Evolutionary conservation across 2,113 vertebrate species (phyloP).

Genomic region (Cebidichthys violaceus): DNA sequence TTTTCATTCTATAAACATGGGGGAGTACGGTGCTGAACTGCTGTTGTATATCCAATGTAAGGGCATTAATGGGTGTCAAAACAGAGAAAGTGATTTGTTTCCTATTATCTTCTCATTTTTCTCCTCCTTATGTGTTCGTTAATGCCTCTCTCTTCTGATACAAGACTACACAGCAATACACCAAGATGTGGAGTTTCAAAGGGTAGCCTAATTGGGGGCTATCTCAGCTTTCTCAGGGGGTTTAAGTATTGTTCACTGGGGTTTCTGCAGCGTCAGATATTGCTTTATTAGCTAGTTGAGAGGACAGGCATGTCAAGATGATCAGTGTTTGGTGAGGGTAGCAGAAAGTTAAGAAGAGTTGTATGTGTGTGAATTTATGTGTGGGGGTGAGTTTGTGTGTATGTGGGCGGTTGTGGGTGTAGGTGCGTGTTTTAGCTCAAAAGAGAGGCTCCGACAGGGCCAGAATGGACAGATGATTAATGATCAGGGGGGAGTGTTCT

Average conservation of each 20-base stretch:
- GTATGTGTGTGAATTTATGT: conserved; percentile 11
- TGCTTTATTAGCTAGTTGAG: conserved; percentile 41
- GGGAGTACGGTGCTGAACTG: background rate
- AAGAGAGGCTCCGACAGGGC: conserved; percentile 67
- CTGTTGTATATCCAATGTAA: background rate
- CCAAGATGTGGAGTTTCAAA: conserved; percentile 24
- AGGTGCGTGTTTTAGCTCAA: conserved; percentile 48
- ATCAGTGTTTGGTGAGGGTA: conserved; percentile 33
- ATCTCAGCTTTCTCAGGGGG: conserved; percentile 29
- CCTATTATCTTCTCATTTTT: background rate
- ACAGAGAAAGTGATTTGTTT: background rate
- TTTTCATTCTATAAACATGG: conserved; percentile 23
- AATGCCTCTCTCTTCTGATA: background rate
- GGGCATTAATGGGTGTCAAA: background rate
- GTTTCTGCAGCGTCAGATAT: conserved; percentile 56
- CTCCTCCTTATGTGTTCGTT: background rate
- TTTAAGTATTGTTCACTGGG: conserved; percentile 38
- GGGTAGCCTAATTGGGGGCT: conserved; percentile 60
- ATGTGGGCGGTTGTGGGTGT: conserved; percentile 45
- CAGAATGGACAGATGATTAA: conserved; percentile 81
- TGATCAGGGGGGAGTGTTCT: conserved; percentile 74
- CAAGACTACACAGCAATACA: background rate
- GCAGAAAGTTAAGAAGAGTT: conserved; percentile 39
- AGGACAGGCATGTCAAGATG: conserved; percentile 45
- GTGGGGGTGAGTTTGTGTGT: conserved; percentile 20